phyloP scores from a whole-genome alignment of 2,113 vertebrate genomes.

The Garra rufa region DNA sequence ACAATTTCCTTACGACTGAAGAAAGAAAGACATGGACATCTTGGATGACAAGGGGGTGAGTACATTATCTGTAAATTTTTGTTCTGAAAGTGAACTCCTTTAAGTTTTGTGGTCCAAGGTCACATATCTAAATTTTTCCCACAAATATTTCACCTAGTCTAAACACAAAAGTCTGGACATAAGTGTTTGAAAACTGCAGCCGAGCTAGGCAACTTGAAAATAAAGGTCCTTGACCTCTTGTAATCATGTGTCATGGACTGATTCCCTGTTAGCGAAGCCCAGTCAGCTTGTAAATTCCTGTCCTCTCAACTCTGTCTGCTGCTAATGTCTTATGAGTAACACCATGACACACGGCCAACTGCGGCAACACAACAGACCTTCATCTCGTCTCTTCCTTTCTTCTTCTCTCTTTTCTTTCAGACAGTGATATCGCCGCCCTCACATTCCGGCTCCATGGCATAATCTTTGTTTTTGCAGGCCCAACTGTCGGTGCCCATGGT shows the following conservation, averaged over 20 bases:
- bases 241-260: constrained; percentile 18
- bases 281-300: constrained; percentile 26
- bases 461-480: constrained; percentile 64
- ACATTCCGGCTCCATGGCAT: constrained; percentile 63
- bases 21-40: no score
- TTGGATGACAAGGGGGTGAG: no score
- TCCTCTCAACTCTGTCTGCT: constrained; percentile 14
- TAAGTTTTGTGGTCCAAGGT: no score
- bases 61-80: no score
- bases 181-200: background rate
- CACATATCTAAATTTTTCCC: no score
- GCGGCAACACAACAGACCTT: constrained; percentile 41
- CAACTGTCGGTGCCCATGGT: constrained; percentile 60
- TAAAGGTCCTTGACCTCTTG: background rate
- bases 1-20: no score
- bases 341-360: constrained; percentile 52
- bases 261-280: constrained; percentile 32
- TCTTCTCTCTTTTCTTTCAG: constrained; percentile 31
- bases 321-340: constrained; percentile 46
- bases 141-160: background rate
- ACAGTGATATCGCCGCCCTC: constrained; percentile 44
- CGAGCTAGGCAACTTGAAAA: background rate
- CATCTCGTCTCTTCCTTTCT: constrained; percentile 29
- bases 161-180: constrained; percentile 25
- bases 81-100: no score